These are phyloP conservation scores for Rhingia campestris DNA, from an alignment of 2,888 invertebrate genomes.

Conservation along the genomic window DNA sequence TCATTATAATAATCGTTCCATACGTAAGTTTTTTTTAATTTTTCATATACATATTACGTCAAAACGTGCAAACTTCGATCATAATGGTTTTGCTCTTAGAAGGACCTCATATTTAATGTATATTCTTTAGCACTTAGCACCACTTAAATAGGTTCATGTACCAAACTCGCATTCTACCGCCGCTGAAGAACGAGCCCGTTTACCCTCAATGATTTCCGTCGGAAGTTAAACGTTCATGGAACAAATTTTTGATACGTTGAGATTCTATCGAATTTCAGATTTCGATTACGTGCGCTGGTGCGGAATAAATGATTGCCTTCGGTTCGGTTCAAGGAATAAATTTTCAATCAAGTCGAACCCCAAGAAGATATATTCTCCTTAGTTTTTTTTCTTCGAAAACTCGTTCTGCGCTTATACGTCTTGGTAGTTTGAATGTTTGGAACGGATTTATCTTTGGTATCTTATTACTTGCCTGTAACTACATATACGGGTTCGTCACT, in stretches of 20 bases:
- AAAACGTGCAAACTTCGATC: no score
- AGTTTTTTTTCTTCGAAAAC: conserved; percentile 48
- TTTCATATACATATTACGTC: no score
- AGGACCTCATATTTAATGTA: background rate
- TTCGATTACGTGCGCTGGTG: conserved; percentile 70
- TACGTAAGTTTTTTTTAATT: no score
- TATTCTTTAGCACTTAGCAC: conserved; percentile 42
- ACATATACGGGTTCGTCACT: conserved; percentile 56
- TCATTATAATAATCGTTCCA: no score
- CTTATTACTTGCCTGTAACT: conserved; percentile 22
- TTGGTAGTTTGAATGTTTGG: conserved; percentile 33
- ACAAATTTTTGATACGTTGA: conserved; percentile 40
- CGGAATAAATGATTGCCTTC: conserved; percentile 73
- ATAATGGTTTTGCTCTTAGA: no score
- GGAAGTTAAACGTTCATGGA: conserved; percentile 64
- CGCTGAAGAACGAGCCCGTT: conserved; percentile 45
- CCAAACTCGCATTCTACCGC: conserved; percentile 19
- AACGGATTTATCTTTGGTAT: conserved; percentile 59
- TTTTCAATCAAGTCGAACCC: conserved; percentile 72
- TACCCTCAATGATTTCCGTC: conserved; percentile 61
- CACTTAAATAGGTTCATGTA: conserved; percentile 21
- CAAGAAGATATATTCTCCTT: conserved; percentile 58
- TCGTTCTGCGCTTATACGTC: conserved; percentile 34
- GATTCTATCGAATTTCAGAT: conserved; percentile 73
- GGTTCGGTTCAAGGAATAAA: conserved; percentile 74